Base-by-base conservation (phyloP, 2,113 vertebrate species). In the Spea bombifrons region DNA sequence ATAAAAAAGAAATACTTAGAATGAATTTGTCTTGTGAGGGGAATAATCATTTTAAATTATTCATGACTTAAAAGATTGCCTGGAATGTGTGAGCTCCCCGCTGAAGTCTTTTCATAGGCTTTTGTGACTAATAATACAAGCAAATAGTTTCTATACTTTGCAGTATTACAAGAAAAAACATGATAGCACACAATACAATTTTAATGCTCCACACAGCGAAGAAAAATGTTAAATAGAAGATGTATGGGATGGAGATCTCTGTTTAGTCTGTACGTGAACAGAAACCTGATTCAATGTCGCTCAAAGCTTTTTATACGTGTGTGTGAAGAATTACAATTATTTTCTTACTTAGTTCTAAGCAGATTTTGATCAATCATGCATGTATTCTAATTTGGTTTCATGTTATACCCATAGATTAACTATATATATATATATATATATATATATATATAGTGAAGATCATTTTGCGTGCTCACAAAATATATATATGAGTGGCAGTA, bases 11-110 rank as follows among this genome's bases (percentile, higher is more conserved):
- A 46, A 78, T 72, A 72, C 66, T 65, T 78, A 72, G 69, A 78
- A 78, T 72, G 48, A 78, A 78, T 72, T 52, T 78, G 70, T 55
- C 69, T 72, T 52, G 69, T 65, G 76, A 55, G 76, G 76, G 71
- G 76, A 78, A 78, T 78, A 78, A 78, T 78, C 76, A 78, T 72
- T 78, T 72, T 78, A 78, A 78, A 78, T 78, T 78, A 78, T 78
- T 78, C 76, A 78, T 72, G 76, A 66, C 59, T 77, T 77, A 72
- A 61, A 77, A 66, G 69, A 78, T 78, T 78, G 76, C 76, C 48
- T 72, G 61, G 68, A 78, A 78, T 71, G 55, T 78, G 76, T 72
- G 48, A 78, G 69, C 61, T 72, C 76, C 75, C 76, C 7, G 76
- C 69, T 78, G 76, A 63, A 78, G 48, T 66, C 76, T 78, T 78